Percentiles rank a stretch among this genome's conserved stretches.
Evolutionary conservation across 2,888 invertebrate species (phyloP).

Genomic region (Zaprionus obscuricornis): DNA sequence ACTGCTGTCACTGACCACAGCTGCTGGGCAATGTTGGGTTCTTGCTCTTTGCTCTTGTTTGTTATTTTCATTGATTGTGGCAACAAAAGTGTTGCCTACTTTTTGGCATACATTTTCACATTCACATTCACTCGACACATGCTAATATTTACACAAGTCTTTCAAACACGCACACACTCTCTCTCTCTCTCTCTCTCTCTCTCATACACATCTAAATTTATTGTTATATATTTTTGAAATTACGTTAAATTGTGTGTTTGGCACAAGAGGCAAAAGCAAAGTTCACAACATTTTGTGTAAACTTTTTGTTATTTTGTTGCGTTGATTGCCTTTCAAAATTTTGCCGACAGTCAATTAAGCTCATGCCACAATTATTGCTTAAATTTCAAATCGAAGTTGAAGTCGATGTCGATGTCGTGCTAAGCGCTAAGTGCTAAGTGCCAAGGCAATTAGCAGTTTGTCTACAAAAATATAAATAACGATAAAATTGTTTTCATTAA

Average conservation of each 20-base stretch:
- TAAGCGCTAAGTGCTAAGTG: too few species aligned
- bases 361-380: too few species aligned
- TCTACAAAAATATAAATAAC: too few species aligned
- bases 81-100: constrained; percentile 52
- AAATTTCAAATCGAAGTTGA: too few species aligned
- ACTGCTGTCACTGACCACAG: constrained; percentile 1
- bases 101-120: constrained; percentile 32
- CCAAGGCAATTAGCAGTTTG: too few species aligned
- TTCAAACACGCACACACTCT: neutral
- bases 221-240: constrained; percentile 24
- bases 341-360: too few species aligned
- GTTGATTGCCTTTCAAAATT: too few species aligned
- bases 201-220: neutral
- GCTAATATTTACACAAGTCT: constrained; percentile 39
- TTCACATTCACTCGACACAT: constrained; percentile 35
- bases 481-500: neutral
- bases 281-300: constrained; percentile 16
- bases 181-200: neutral
- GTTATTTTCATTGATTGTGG: constrained; percentile 43
- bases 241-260: constrained; percentile 59
- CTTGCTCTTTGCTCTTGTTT: constrained; percentile 5
- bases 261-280: too few species aligned
- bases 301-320: constrained; percentile 11
- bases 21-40: constrained; percentile 9
- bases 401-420: too few species aligned